Evolutionary conservation across 1,140 invertebrate genomes (phyloP).

Genomic region (Charaxes varanes): DNA sequence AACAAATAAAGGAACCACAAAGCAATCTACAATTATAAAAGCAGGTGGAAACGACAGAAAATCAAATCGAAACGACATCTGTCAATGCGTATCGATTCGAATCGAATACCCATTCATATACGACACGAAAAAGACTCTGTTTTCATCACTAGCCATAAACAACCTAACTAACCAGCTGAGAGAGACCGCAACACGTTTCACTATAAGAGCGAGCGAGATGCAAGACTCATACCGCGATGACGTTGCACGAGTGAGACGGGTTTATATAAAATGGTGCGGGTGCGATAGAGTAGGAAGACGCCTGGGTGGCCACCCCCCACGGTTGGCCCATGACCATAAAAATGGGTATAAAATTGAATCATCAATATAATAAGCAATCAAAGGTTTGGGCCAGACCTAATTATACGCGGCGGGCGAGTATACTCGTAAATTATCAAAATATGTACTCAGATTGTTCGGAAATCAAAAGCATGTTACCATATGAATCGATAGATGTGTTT

Average conservation of each 20-base stretch:
- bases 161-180: conserved; percentile 29
- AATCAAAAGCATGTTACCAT: conserved; percentile 21
- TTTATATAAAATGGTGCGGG: conserved; percentile 24
- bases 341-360: conserved; percentile 74
- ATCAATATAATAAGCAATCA: conserved; percentile 75
- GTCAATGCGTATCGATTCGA: conserved; percentile 32
- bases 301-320: conserved; percentile 71
- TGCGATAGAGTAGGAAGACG: conserved; percentile 34
- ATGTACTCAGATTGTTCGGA: conserved; percentile 62
- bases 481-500: not conserved
- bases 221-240: conserved; percentile 29
- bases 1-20: no score
- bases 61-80: conserved; percentile 36
- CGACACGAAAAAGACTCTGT: conserved; percentile 40
- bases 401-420: conserved; percentile 61
- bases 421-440: conserved; percentile 63
- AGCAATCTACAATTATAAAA: conserved; percentile 10
- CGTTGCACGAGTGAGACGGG: conserved; percentile 44
- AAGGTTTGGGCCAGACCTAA: conserved; percentile 55
- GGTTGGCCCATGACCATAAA: conserved; percentile 71
- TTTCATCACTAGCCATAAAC: conserved; percentile 58
- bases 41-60: conserved; percentile 30
- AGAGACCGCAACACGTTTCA: conserved; percentile 23
- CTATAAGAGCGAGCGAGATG: conserved; percentile 26
- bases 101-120: conserved; percentile 22